phyloP scores from a whole-genome alignment of 2,113 vertebrate species.

The Apteryx mantelli region DNA sequence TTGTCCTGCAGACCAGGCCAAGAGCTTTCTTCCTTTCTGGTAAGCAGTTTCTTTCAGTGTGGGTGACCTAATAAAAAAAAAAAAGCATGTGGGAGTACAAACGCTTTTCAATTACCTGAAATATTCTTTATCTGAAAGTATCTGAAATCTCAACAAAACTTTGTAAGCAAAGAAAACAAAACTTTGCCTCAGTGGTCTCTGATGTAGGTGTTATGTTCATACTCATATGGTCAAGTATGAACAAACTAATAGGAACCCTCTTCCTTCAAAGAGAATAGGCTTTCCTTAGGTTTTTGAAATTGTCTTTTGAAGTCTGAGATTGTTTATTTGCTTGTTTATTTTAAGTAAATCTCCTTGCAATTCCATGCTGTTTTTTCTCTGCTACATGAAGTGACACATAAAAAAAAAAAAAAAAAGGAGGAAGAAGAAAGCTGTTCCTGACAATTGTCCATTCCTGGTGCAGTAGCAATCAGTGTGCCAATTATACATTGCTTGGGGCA shows the following conservation, averaged over 20 bases:
- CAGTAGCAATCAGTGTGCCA: background rate
- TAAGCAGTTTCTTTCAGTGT: background rate
- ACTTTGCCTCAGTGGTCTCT: background rate
- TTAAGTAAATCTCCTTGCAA: background rate
- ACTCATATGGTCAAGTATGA: background rate
- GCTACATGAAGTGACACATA: background rate
- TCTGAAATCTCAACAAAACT: background rate
- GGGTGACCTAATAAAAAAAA: background rate
- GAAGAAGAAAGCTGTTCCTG: background rate
- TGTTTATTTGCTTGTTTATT: slow-evolving; percentile 18
- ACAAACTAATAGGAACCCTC: background rate
- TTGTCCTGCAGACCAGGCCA: background rate
- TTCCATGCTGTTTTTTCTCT: background rate
- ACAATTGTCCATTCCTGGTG: background rate
- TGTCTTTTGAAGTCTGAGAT: background rate
- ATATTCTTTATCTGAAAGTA: background rate
- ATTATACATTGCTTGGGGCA: background rate
- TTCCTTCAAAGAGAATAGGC: background rate
- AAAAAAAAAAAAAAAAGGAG: too few species aligned
- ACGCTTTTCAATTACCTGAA: background rate
- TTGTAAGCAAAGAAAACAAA: background rate
- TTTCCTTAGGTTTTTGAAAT: slow-evolving; percentile 3
- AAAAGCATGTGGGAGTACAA: background rate
- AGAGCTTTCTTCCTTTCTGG: background rate
- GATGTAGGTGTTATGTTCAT: background rate